phyloP scores from a whole-genome alignment of 2,888 invertebrate genomes.

The Catotricha subobsoleta region DNA sequence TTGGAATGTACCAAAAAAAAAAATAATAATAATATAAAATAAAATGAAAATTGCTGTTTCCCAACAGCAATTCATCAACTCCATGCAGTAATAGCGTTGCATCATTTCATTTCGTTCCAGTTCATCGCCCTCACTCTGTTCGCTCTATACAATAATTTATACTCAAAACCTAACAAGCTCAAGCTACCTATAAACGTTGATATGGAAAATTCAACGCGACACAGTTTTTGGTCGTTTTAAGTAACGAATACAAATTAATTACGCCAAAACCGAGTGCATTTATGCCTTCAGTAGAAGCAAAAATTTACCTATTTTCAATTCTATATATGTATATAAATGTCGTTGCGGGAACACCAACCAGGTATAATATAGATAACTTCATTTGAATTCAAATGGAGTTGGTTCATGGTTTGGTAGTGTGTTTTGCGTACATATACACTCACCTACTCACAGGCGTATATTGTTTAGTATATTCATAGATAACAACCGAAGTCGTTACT shows the following conservation, averaged over 20 bases:
- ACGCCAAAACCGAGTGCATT: background rate
- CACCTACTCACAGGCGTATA: no score
- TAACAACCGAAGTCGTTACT: no score
- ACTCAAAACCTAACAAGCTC: no score
- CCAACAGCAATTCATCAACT: constrained; percentile 4
- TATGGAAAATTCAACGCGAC: background rate
- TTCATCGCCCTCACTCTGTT: background rate
- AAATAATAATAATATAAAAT: no score
- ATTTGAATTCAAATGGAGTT: background rate
- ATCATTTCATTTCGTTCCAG: constrained; percentile 2
- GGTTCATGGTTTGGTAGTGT: no score
- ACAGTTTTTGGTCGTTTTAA: background rate
- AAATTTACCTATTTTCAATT: background rate
- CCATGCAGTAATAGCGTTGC: constrained; percentile 2
- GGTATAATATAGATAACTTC: background rate
- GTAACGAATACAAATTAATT: background rate
- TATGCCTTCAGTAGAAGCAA: background rate
- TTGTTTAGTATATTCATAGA: no score
- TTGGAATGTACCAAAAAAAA: no score
- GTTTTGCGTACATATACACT: no score
- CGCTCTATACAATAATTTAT: no score
- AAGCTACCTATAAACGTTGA: no score
- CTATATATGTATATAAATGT: background rate
- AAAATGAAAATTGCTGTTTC: no score
- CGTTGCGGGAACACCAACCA: background rate